phyloP scores from a whole-genome alignment of 2,888 invertebrate genomes.

The Dynastes hyllus region DNA sequence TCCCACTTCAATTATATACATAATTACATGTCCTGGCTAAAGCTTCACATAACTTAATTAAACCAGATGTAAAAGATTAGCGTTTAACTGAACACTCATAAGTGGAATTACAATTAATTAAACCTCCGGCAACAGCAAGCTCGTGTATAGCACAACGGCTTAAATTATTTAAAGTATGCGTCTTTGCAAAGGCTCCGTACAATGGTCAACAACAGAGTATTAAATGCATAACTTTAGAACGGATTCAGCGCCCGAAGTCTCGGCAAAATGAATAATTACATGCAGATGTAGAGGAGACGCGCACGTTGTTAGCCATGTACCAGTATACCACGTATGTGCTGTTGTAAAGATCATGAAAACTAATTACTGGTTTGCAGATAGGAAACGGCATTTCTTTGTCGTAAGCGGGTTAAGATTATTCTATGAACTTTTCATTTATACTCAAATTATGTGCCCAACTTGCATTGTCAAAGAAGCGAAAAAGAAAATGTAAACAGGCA shows the following conservation, averaged over 20 bases:
- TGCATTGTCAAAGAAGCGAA: no score
- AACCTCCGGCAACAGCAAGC: slow-evolving; percentile 17
- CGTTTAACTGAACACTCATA: slow-evolving; percentile 22
- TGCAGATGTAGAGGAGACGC: not conserved
- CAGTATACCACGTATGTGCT: not conserved
- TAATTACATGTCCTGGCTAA: slow-evolving; percentile 32
- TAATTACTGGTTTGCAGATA: slow-evolving; percentile 9
- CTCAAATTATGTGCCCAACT: not conserved
- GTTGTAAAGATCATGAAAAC: slow-evolving; percentile 7
- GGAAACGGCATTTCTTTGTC: not conserved
- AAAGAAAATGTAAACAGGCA: no score
- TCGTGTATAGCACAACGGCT: slow-evolving; percentile 8
- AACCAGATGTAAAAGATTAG: slow-evolving; percentile 34
- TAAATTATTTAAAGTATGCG: slow-evolving; percentile 39
- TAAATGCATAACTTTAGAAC: slow-evolving; percentile 46
- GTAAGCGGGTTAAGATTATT: not conserved
- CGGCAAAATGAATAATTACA: slow-evolving; percentile 18
- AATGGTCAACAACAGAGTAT: slow-evolving; percentile 36
- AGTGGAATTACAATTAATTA: slow-evolving; percentile 40
- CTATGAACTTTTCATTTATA: not conserved
- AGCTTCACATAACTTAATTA: slow-evolving; percentile 34
- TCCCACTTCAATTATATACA: slow-evolving; percentile 24
- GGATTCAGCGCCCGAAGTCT: slow-evolving; percentile 33
- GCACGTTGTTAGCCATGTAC: not conserved
- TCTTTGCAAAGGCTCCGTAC: slow-evolving; percentile 15